Evolutionary conservation across 2,797 vertebrate genomes (phyloP), one percentile per base, ranked within the genome.

Genomic region (Coccyzus lansbergi): DNA sequence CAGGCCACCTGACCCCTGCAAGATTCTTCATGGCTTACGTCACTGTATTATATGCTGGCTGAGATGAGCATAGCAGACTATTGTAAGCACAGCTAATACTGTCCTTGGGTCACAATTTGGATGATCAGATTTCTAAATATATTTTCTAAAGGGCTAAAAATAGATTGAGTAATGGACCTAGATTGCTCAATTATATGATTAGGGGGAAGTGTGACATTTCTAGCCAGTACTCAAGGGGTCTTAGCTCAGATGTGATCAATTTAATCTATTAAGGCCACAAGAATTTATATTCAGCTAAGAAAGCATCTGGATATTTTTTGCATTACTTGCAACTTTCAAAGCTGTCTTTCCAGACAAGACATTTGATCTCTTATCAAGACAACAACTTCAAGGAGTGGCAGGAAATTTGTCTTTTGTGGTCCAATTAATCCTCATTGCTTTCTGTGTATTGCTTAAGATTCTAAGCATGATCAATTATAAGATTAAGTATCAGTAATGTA

Each of bases 21-120:
- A 53, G 59, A 94, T 94, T 89, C 86, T 80, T 80, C 38, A 83
- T 31, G 19, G 28, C 48, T 86, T 93, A 51, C 76, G 67, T 94
- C 70, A 82, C 67, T 88, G 52, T 36, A 76, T n/a, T 94, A 4
- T 75, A 44, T 2, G 5, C 56, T 76, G 34, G 16, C 83, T 89
- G 52, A 85, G 38, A 81, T 79, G 64, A 91, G 20, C 44, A 42
- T 76, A 69, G 56, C 17, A 55, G 48, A 21, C 55, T 59, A 29
- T 15, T 92, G 24, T 81, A 44, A 72, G 46, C 40, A 49, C n/a
- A 83, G 58, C 76, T 83, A 96, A 67, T 34, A 8, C 62, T 75
- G 62, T 84, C 42, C 25, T 91, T 87, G 5, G 31, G 69, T 91
- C 80, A 85, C 31, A 75, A 34, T 62, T 65, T 76, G 81, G 22